Percentiles rank a stretch among this genome's conserved stretches.
These are phyloP conservation scores for Sylvia atricapilla DNA, from an alignment of 2,113 vertebrate species.

Conservation along the genomic window DNA sequence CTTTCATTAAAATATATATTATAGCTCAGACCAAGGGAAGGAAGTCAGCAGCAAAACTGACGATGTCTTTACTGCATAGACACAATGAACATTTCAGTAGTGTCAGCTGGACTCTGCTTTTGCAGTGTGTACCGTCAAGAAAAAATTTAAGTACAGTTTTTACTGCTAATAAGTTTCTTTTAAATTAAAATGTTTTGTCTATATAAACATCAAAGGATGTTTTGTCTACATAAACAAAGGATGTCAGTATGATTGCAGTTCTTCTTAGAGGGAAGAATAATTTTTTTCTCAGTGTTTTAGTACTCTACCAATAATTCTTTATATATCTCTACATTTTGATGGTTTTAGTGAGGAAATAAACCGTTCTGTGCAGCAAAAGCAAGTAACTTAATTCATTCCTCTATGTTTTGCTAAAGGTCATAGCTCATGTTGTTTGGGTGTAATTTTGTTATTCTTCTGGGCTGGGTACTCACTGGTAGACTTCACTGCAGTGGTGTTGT, in stretches of 20 bases:
- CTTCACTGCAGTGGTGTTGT: not conserved
- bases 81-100: not conserved
- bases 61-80: not conserved
- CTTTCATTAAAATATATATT: conserved; percentile 32
- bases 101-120: not conserved
- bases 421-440: not conserved
- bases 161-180: not conserved
- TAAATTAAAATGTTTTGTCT: not conserved
- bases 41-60: not conserved
- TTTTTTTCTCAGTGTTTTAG: not conserved
- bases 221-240: not conserved
- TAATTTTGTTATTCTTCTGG: not conserved
- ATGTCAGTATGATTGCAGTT: not conserved
- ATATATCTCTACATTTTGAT: not conserved
- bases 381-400: not conserved
- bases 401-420: not conserved
- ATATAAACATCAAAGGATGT: not conserved
- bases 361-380: not conserved
- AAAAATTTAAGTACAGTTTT: not conserved
- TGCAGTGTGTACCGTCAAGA: not conserved
- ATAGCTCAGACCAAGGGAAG: conserved; percentile 9
- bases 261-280: not conserved
- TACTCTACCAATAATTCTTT: not conserved
- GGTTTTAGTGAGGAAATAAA: not conserved
- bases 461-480: not conserved